Conservation (phyloP, 2,888 invertebrate species). For the Diaperis boleti region DNA sequence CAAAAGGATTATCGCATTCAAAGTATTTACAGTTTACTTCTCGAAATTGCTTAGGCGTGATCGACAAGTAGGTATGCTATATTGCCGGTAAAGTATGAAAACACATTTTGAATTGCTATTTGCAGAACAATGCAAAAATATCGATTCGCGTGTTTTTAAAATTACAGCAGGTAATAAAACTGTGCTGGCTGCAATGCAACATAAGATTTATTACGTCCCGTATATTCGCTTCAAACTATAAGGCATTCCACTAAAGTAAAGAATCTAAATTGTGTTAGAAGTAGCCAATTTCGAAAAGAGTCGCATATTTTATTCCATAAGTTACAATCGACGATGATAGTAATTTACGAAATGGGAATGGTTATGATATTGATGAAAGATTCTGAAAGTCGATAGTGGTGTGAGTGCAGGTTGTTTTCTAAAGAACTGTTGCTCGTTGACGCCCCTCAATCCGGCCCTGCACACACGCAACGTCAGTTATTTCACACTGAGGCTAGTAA, state of each 20-base stretch:
- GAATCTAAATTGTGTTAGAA: constrained; percentile 5
- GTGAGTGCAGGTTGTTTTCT: constrained; percentile 2
- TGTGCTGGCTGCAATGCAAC: constrained; percentile 21
- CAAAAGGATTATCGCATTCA: too few species aligned
- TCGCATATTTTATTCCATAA: constrained; percentile 23
- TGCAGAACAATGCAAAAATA: constrained; percentile 1
- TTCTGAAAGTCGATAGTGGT: constrained; percentile 13
- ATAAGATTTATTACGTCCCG: constrained; percentile 12
- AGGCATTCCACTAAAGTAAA: constrained; percentile 9
- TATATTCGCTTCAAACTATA: constrained; percentile 19
- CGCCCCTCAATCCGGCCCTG: constrained; percentile 6
- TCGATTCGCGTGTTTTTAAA: constrained; percentile 23
- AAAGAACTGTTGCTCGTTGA: constrained; percentile 14
- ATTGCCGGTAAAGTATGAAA: neutral
- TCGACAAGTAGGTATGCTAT: neutral
- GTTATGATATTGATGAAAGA: constrained; percentile 20
- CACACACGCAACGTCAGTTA: too few species aligned
- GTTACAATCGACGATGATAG: constrained; percentile 15
- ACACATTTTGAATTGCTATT: neutral
- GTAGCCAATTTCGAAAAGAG: constrained; percentile 6
- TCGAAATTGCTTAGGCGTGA: too few species aligned
- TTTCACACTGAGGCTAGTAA: too few species aligned
- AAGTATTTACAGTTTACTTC: too few species aligned
- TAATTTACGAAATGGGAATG: constrained; percentile 16
- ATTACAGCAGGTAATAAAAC: constrained; percentile 18